A percentile compares a stretch with the other conserved stretches of the same genome.
Conservation (phyloP, 2,113 vertebrate species). For the Chloebia gouldiae region DNA sequence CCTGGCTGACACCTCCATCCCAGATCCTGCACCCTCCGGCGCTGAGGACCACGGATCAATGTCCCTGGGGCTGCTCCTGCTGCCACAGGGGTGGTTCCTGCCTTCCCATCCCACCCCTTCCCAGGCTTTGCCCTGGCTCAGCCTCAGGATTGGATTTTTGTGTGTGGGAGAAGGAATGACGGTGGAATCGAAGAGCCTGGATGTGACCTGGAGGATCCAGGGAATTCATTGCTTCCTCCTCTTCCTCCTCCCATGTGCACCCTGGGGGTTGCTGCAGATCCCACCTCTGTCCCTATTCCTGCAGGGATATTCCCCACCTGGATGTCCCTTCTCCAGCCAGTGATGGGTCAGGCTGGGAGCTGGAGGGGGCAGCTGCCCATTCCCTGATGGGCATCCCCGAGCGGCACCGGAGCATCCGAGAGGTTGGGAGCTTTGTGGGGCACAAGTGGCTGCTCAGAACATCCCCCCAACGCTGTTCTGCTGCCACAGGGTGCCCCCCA, state of each 20-base stretch:
- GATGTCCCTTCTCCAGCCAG: neutral
- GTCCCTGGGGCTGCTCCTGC: neutral
- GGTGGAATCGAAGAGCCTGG: neutral
- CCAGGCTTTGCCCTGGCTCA: neutral
- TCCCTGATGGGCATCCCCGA: rapidly evolving
- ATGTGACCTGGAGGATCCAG: neutral
- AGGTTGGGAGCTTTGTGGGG: neutral
- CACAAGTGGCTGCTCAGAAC: neutral
- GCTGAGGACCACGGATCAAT: rapidly evolving
- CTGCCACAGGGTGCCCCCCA: neutral
- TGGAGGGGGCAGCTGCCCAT: neutral
- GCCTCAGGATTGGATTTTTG: neutral
- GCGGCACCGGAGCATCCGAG: rapidly evolving
- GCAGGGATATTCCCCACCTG: rapidly evolving
- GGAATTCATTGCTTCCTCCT: neutral
- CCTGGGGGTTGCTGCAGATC: neutral
- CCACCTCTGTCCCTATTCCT: neutral
- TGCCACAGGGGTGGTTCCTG: neutral
- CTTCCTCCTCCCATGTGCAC: neutral
- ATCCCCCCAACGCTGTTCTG: rapidly evolving
- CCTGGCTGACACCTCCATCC: neutral
- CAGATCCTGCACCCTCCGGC: rapidly evolving
- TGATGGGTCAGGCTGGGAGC: neutral
- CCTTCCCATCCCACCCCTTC: neutral
- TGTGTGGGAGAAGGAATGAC: neutral